Evolutionary conservation across 2,113 vertebrate species (phyloP).

Genomic region (Cryptotis parvus): DNA sequence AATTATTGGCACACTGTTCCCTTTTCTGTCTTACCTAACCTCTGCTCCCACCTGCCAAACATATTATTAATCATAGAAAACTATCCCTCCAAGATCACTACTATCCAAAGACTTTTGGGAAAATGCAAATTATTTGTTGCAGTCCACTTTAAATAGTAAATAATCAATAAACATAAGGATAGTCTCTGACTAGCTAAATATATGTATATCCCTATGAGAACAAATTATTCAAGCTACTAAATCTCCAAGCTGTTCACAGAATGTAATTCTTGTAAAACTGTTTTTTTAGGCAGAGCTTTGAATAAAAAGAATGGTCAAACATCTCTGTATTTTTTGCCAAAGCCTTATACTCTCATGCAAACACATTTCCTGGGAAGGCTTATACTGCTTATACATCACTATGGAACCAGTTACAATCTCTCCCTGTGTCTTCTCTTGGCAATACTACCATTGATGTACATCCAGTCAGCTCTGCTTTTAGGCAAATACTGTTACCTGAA

Average conservation of each 20-base stretch:
- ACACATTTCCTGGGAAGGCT: not conserved
- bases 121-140: not conserved
- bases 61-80: too few species aligned
- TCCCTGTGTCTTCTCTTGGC: not conserved
- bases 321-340: not conserved
- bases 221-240: not conserved
- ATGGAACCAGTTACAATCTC: not conserved
- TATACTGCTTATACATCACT: not conserved
- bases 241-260: not conserved
- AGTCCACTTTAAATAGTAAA: not conserved
- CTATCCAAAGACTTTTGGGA: not conserved
- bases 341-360: not conserved
- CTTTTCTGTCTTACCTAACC: too few species aligned
- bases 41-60: too few species aligned
- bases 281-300: not conserved
- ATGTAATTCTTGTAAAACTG: not conserved
- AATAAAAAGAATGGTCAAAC: not conserved
- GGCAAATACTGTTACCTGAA: not conserved
- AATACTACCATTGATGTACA: not conserved
- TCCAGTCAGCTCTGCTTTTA: not conserved
- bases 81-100: not conserved
- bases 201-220: not conserved
- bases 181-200: not conserved
- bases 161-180: not conserved
- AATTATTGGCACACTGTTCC: too few species aligned